Percentiles rank a stretch among this genome's conserved stretches.
Evolutionary conservation across 2,113 vertebrate genomes (phyloP).

Genomic region (Balaenoptera acutorostrata): DNA sequence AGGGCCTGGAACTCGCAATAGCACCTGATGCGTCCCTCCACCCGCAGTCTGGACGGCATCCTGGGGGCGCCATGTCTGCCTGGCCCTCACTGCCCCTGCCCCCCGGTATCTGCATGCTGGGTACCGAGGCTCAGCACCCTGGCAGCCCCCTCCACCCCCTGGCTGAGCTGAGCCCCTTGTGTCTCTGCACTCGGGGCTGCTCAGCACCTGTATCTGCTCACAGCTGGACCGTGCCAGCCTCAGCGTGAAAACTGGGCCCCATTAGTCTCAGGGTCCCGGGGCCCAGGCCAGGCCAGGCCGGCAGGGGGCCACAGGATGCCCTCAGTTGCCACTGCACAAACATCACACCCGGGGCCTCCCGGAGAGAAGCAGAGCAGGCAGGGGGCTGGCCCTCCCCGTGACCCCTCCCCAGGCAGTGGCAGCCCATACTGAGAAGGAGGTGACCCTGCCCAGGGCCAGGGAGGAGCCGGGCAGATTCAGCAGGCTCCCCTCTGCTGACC

Average conservation of each 20-base stretch:
- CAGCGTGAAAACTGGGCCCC: not conserved
- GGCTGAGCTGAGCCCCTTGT: not conserved
- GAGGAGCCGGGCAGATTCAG: not conserved
- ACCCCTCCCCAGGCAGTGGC: not conserved
- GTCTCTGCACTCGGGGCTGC: not conserved
- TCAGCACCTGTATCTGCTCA: fast-evolving
- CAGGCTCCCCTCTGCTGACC: not conserved
- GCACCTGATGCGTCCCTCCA: not conserved
- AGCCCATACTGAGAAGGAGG: not conserved
- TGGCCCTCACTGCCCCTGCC: not conserved
- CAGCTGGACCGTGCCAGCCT: fast-evolving
- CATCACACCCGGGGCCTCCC: not conserved
- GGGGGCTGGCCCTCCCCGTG: not conserved
- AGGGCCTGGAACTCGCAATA: not conserved
- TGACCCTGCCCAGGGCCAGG: not conserved
- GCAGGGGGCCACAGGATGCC: not conserved
- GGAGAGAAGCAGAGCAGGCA: fast-evolving
- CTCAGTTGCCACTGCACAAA: not conserved
- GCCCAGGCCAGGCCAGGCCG: not conserved
- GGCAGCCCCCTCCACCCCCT: fast-evolving
- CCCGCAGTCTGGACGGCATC: not conserved
- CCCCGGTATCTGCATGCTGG: not conserved
- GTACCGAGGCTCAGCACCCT: not conserved
- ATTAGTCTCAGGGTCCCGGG: fast-evolving
- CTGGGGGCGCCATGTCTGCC: not conserved